phyloP scores from a whole-genome alignment of 2,113 vertebrate genomes.

The Struthio camelus region DNA sequence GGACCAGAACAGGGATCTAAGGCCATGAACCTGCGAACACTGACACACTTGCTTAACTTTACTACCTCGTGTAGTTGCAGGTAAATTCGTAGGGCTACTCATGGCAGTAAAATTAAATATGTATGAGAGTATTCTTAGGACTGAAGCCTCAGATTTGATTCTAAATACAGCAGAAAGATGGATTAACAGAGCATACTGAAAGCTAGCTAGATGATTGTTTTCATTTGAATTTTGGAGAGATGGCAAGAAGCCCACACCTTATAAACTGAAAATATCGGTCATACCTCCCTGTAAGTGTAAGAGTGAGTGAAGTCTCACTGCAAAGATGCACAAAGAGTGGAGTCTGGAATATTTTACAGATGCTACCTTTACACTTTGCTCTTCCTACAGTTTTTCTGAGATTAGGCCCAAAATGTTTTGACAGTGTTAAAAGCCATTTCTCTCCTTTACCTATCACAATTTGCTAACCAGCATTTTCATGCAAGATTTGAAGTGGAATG shows the following conservation, averaged over 20 bases:
- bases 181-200: neutral
- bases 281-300: neutral
- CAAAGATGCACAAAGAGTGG: neutral
- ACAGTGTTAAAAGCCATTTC: neutral
- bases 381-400: neutral
- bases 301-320: neutral
- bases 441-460: slow-evolving; percentile 1
- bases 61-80: neutral
- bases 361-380: neutral
- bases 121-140: neutral
- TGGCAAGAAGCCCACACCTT: neutral
- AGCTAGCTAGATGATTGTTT: neutral
- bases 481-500: slow-evolving; percentile 45
- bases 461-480: slow-evolving; percentile 45
- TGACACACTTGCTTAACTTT: neutral
- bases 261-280: neutral
- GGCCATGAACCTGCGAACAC: neutral
- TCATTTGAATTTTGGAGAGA: neutral
- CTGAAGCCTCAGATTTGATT: neutral
- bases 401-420: neutral
- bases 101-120: neutral
- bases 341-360: slow-evolving; percentile 14
- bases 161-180: neutral
- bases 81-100: neutral
- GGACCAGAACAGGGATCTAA: neutral